Conservation (phyloP, 92 coral and sea anemone species). For the Umimayanthus kanabou region DNA sequence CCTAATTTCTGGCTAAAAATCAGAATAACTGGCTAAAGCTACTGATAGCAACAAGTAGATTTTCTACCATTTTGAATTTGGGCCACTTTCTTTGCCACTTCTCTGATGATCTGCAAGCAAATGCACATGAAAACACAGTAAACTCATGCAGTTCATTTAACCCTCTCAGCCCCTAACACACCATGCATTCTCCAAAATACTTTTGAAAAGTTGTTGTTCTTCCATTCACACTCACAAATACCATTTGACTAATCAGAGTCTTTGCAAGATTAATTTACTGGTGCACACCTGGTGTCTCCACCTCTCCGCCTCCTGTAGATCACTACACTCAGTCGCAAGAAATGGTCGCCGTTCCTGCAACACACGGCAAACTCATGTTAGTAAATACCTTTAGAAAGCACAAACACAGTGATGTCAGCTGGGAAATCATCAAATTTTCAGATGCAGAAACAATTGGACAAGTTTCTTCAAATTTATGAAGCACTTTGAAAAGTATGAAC, state of each 20-base stretch:
- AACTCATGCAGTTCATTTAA: not conserved
- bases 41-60: not conserved
- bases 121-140: not conserved
- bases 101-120: conserved; percentile 77
- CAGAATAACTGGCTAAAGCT: no score
- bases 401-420: no score
- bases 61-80: conserved; percentile 97
- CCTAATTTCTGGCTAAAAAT: no score
- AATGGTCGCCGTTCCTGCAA: conserved; percentile 90
- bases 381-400: no score
- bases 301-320: conserved; percentile 92
- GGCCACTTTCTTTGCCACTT: conserved; percentile 98
- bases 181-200: not conserved
- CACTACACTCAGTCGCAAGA: conserved; percentile 94
- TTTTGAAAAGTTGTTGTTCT: no score
- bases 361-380: not conserved
- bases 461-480: no score
- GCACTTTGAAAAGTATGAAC: no score
- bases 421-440: no score
- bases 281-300: conserved; percentile 91
- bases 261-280: no score
- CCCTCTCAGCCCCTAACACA: not conserved
- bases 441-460: no score
- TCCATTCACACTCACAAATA: no score
- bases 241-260: no score